Conservation (phyloP, 2,113 vertebrate genomes). For the Pluvialis apricaria region DNA sequence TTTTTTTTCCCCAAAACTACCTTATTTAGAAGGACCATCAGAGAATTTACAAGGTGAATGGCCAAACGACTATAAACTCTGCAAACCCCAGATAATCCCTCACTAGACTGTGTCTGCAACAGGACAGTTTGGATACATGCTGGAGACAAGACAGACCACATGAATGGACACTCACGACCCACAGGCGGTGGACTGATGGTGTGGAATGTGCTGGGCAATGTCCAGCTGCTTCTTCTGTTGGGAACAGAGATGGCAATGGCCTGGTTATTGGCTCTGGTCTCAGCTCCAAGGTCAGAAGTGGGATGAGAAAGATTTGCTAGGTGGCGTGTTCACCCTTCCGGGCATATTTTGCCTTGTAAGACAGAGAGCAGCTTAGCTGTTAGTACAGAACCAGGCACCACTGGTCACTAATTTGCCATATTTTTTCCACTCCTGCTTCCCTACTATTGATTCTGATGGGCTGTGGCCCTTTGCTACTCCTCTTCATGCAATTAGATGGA, state of each 20-base stretch:
- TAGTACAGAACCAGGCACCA: neutral
- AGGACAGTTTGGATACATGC: neutral
- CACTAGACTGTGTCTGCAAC: rapidly evolving
- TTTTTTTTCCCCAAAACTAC: neutral
- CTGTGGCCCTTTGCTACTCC: neutral
- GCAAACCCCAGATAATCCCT: neutral
- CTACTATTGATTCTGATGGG: neutral
- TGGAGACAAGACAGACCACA: neutral
- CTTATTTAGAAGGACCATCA: neutral
- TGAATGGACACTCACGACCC: neutral
- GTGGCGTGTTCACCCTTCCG: neutral
- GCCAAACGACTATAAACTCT: neutral
- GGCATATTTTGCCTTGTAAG: neutral
- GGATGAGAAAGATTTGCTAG: neutral
- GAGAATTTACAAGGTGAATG: neutral
- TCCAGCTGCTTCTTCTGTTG: neutral
- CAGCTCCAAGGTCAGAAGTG: neutral
- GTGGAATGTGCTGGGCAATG: neutral
- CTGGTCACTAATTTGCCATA: neutral
- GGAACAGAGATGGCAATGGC: neutral
- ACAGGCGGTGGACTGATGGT: rapidly evolving
- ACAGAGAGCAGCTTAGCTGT: neutral
- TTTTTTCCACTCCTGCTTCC: neutral
- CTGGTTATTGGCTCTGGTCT: neutral
- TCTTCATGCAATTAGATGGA: neutral